Conservation (phyloP, 2,113 vertebrate species). For the Muntiacus reevesi region DNA sequence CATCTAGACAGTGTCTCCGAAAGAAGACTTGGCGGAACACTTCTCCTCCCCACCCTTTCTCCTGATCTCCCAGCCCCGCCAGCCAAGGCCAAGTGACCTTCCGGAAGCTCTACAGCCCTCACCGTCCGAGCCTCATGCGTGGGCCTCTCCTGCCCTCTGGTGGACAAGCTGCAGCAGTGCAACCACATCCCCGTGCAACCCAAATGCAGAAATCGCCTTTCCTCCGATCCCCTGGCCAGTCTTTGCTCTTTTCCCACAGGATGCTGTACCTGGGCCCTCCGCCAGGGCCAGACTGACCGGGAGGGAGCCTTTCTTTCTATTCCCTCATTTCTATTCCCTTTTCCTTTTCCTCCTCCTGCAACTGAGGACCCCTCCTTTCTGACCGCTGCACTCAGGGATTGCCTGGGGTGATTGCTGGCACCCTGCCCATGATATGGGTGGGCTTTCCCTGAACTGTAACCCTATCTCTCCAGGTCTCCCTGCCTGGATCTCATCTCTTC, state of each 20-base stretch:
- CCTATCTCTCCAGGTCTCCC: neutral
- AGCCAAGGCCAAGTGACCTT: neutral
- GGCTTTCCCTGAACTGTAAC: rapidly evolving
- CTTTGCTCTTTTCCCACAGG: neutral
- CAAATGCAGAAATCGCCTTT: rapidly evolving
- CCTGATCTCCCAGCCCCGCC: neutral
- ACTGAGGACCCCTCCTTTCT: neutral
- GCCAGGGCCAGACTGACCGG: neutral
- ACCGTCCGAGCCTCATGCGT: neutral
- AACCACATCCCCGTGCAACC: neutral
- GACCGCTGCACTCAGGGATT: neutral
- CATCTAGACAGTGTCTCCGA: neutral
- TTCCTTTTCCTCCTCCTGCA: neutral
- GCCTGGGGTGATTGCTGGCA: neutral
- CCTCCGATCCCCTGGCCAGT: rapidly evolving
- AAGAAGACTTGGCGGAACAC: neutral
- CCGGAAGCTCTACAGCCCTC: rapidly evolving
- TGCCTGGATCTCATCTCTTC: neutral
- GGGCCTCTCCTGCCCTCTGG: slow-evolving; percentile 75
- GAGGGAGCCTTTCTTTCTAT: neutral
- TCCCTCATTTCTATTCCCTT: neutral
- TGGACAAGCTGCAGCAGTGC: slow-evolving; percentile 51
- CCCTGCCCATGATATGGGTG: rapidly evolving
- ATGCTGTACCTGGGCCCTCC: neutral
- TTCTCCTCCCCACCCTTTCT: neutral